Base-by-base conservation (phyloP, 2,113 vertebrate genomes). In the Carassius carassius region DNA sequence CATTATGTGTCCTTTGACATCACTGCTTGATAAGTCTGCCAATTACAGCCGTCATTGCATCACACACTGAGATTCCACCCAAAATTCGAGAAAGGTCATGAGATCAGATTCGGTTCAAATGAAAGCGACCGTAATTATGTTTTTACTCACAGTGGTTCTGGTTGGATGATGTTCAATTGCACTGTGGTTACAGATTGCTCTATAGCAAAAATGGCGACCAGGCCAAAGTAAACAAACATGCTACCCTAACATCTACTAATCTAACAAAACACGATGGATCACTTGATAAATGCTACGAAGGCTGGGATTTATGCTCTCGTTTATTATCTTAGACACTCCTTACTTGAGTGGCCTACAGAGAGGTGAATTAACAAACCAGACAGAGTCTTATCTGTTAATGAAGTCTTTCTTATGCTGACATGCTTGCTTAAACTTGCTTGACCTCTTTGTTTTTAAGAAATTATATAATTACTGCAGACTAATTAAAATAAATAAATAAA, bases 31-130 rank as follows among this genome's bases (percentile, higher is more conserved):
- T 82, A 87, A 80, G 54, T 86, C 47, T 25, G n/a, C 37, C 41
- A 78, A 79, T 82, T 87, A 41, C 49, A 41, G 16, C 79, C 63
- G 60, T n/a, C 81, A 37, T 72, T 82, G 79, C 44, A 65, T 86
- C 77, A 65, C 81, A 83, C 81, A 78, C 32, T 32, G 51, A 77
- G 54, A 79, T 80, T 85, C 73, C 51, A 75, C 85, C 80, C n/a
- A 81, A 89, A 89, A 89, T 79, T 76, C 6, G 63, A 86, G 87
- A 86, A 88, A 86, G 87, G 87, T 88, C 85, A 88, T 65, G 78
- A 83, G 87, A 88, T 88, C 85, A 82, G 83, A 85, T 88, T 88
- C 73, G 63, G 81, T 82, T 83, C 77, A 81, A 88, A 90, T 69
- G 35, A 87, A 88, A 87, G 81, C 73, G n/a, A 67, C 54, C 47